Evolutionary conservation across 2,888 invertebrate genomes (phyloP).

Genomic region (Rotaria macrura): DNA sequence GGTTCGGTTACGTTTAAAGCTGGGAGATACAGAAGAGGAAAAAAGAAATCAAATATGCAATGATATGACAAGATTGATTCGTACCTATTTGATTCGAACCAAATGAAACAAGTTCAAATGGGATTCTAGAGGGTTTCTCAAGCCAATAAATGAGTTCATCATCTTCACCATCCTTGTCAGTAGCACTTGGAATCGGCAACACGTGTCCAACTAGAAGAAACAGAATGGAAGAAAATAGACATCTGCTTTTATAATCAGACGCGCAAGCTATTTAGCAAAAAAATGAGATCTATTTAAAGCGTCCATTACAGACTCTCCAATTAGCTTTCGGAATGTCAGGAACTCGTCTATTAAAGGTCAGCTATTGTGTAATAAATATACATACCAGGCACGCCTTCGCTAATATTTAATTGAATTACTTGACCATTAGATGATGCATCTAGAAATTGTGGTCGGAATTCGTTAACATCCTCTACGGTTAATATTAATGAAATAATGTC

Average conservation of each 20-base stretch:
- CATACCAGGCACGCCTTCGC: constrained; percentile 11
- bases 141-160: background rate
- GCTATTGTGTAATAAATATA: background rate
- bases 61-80: background rate
- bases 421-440: background rate
- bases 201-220: constrained; percentile 8
- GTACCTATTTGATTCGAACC: constrained; percentile 11
- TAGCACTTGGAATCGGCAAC: background rate
- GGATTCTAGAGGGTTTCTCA: background rate
- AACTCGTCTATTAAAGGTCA: background rate
- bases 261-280: background rate
- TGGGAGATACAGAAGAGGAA: background rate
- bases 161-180: background rate
- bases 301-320: background rate
- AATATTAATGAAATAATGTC: constrained; percentile 3
- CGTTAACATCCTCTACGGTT: background rate
- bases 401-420: background rate
- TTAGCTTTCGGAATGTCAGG: background rate
- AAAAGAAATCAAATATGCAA: background rate
- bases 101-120: constrained; percentile 16
- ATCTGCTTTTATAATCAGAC: background rate
- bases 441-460: background rate
- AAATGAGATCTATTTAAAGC: background rate
- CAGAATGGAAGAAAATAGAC: background rate
- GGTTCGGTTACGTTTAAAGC: constrained; percentile 9